Base-by-base conservation (phyloP, 1,140 invertebrate species). In the Pseudomyrmex gracilis region DNA sequence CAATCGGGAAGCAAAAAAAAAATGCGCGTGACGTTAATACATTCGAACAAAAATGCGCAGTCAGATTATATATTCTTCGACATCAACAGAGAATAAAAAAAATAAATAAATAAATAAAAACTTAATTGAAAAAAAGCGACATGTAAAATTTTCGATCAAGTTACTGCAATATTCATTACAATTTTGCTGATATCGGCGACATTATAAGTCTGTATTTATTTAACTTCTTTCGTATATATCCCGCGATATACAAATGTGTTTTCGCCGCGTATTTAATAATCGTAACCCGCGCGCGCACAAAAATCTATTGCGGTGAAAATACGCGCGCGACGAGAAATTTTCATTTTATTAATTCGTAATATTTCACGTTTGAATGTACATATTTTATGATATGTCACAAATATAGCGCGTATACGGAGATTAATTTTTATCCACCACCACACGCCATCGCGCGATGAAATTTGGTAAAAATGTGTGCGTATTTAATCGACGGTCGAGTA, bases 131-230 rank as follows among this genome's bases (percentile, higher is more conserved):
- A 34, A 34, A 49, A 53, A 63, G 12, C 24, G 43, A 8, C 24
- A 13, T 20, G 13, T 12, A 3, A 43, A 22, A 20, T 55, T 74
- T 74, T 63, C 24, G 45, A 74, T 43, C 51, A 61, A 74, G 61
- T 57, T 20, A 61, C 1, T 63, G 17, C 47, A 20, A 82, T 82
- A 82, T 61, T n/a, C 57, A 3, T 73, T 73, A 8, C n/a, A 73
- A 73, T 20, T 43, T 73, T 2, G n/a, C 17, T 22, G 17, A 47
- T 74, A 53, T 61, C 24, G 49, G 53, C 9, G 24, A 20, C 51
- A 73, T 82, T 53, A 61, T 34, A 34, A 13, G 2, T 53, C 9
- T 53, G 17, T 64, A 82, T 71, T 82, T 82, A 73, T 74, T 82
- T 53, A 10, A 82, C 24, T 5, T 51, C 45, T 53, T 55, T 82